Conservation (phyloP, 2,797 vertebrate genomes). For the Spheniscus humboldti region DNA sequence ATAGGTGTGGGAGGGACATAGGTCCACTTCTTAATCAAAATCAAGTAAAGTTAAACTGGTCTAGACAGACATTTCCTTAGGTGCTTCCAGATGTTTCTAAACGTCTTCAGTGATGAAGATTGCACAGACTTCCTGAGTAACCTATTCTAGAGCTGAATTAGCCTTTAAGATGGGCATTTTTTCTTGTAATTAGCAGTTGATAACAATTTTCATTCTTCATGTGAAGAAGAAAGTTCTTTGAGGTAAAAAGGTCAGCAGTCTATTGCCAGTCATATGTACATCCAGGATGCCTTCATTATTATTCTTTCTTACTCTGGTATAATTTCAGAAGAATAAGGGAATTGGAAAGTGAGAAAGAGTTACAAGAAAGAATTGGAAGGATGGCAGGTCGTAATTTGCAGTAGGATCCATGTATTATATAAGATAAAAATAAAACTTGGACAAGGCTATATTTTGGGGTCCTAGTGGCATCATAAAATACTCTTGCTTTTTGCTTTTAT, state of each 20-base stretch:
- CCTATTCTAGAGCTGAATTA: neutral
- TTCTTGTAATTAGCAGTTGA: neutral
- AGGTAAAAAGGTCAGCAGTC: neutral
- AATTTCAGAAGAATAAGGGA: neutral
- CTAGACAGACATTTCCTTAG: neutral
- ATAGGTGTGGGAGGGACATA: neutral
- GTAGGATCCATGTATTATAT: neutral
- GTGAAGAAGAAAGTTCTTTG: neutral
- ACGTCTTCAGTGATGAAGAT: neutral
- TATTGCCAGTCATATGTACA: neutral
- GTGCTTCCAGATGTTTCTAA: neutral
- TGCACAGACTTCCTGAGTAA: neutral
- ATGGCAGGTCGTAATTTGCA: constrained; percentile 14
- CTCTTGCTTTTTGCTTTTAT: constrained; percentile 40
- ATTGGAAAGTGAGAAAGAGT: neutral
- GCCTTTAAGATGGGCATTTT: neutral
- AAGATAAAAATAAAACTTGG: constrained; percentile 46
- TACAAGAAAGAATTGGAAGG: neutral
- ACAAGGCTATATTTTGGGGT: constrained; percentile 38
- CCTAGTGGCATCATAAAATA: constrained; percentile 34
- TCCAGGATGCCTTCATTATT: neutral
- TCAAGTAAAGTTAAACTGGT: neutral
- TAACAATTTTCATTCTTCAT: neutral
- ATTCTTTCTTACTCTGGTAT: neutral
- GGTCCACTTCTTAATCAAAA: neutral